Percentiles rank a stretch among this genome's conserved stretches.
Evolutionary conservation across 2,888 invertebrate species (phyloP).

Genomic region (Halocaridina rubra): DNA sequence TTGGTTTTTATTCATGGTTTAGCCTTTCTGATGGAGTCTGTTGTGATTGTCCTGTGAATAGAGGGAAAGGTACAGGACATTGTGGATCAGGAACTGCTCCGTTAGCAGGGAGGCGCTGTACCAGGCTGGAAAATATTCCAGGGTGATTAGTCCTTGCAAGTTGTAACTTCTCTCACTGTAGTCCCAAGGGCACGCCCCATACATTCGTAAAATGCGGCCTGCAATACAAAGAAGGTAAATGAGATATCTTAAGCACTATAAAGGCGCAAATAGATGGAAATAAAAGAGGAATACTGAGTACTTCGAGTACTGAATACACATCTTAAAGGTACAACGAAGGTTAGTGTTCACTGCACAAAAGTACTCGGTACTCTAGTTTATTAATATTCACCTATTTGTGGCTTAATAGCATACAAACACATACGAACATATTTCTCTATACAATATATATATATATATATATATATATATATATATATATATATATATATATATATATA

Average conservation of each 20-base stretch:
- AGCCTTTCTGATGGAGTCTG: conserved; percentile 43
- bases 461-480: not conserved
- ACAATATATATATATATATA: not conserved
- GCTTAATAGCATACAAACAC: no score
- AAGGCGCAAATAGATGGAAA: not conserved
- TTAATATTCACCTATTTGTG: not conserved
- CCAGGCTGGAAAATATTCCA: conserved; percentile 72
- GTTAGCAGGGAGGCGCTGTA: conserved; percentile 67
- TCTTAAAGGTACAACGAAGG: not conserved
- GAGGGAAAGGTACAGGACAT: conserved; percentile 35
- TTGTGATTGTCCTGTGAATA: conserved; percentile 30
- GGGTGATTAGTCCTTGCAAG: conserved; percentile 71
- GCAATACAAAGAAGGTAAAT: not conserved
- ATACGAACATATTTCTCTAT: no score
- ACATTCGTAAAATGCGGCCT: conserved; percentile 68
- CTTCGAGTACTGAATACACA: not conserved
- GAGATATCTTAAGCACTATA: not conserved
- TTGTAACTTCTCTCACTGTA: conserved; percentile 71
- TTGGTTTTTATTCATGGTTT: no score
- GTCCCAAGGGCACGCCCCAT: conserved; percentile 72
- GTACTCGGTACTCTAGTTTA: not conserved
- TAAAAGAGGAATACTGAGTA: no score
- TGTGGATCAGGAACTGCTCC: conserved; percentile 66
- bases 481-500: not conserved
- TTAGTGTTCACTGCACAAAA: not conserved